Conservation (phyloP, 1,140 invertebrate species). For the Globodera ellingtonae region DNA sequence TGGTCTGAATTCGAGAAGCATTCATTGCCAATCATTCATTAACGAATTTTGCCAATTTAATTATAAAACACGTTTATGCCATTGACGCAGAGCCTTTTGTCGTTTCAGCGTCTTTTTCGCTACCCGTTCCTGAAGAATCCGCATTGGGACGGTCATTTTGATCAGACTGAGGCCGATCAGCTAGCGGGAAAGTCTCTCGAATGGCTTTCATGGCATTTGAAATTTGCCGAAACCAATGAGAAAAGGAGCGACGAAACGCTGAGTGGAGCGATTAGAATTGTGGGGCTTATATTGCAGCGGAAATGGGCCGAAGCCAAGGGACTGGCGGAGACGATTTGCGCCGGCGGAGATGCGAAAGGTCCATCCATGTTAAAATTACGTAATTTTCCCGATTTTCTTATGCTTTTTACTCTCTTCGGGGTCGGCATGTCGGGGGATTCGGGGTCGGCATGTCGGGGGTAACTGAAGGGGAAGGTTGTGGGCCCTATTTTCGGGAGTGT, state of each 20-base stretch:
- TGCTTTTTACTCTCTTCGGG: no score
- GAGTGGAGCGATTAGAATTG: neutral
- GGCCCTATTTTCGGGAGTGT: no score
- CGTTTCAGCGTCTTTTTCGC: constrained; percentile 73
- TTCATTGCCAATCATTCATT: neutral
- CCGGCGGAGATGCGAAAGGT: neutral
- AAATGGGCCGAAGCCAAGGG: constrained; percentile 14
- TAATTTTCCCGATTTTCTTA: no score
- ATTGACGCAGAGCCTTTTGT: no score
- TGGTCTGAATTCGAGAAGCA: constrained; percentile 31
- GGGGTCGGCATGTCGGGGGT: no score
- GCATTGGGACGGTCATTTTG: constrained; percentile 84
- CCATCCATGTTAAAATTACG: neutral
- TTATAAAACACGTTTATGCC: neutral
- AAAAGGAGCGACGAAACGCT: neutral
- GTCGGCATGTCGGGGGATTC: no score
- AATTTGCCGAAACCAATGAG: neutral
- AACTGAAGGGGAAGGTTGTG: no score
- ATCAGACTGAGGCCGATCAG: constrained; percentile 73
- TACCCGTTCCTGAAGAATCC: constrained; percentile 79
- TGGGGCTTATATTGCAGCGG: constrained; percentile 11
- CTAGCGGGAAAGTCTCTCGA: constrained; percentile 79
- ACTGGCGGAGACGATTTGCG: neutral
- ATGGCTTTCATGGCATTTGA: constrained; percentile 61
- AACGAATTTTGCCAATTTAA: neutral